Conservation (phyloP, 2,113 vertebrate genomes). For the Neomonachus schauinslandi region DNA sequence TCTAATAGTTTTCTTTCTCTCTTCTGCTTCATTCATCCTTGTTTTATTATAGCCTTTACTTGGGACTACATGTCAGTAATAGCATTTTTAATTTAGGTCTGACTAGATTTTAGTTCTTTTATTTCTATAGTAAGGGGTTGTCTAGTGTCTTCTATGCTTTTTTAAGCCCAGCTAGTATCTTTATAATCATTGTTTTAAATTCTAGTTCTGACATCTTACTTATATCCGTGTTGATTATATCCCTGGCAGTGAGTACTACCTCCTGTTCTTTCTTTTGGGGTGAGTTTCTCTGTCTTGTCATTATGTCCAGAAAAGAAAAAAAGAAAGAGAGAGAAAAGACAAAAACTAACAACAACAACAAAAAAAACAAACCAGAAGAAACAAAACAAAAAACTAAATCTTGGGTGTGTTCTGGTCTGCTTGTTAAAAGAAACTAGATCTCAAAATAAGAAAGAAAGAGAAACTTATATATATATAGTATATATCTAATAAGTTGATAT, state of each 20-base stretch:
- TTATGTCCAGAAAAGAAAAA: neutral
- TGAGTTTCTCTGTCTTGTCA: no score
- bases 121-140: neutral
- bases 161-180: neutral
- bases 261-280: no score
- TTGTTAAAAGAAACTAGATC: neutral
- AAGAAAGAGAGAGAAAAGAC: neutral
- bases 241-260: no score
- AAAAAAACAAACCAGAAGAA: neutral
- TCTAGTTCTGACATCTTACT: neutral
- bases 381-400: neutral
- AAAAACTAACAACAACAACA: neutral
- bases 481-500: no score
- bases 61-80: neutral
- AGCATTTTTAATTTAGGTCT: neutral
- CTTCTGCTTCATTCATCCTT: neutral
- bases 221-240: neutral
- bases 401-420: neutral
- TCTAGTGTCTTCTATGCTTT: neutral
- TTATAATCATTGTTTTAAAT: neutral
- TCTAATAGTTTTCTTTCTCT: neutral
- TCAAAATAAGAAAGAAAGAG: neutral
- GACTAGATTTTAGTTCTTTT: neutral
- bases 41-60: neutral
- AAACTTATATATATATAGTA: no score